These are phyloP conservation scores for Drosophila pseudoobscura DNA, from an alignment of 1,140 invertebrate species.

Conservation along the genomic window DNA sequence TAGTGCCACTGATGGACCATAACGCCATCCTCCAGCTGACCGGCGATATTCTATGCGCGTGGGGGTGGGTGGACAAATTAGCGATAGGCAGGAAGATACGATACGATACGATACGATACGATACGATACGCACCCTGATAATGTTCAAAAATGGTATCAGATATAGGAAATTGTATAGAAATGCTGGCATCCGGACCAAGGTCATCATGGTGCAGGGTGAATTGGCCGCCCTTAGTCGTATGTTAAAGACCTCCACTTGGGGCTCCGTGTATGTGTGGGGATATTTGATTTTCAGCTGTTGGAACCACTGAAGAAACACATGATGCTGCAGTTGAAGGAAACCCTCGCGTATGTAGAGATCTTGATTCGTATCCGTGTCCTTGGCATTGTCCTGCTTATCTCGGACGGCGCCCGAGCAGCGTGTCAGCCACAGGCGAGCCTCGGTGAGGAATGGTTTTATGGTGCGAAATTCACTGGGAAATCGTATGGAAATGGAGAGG, in stretches of 20 bases:
- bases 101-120: conserved; percentile 3
- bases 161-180: conserved; percentile 65
- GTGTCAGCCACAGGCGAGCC: conserved; percentile 66
- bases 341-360: conserved; percentile 67
- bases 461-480: conserved; percentile 68
- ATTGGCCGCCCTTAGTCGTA: conserved; percentile 23
- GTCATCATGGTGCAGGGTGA: conserved; percentile 43
- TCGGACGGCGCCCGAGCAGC: conserved; percentile 54
- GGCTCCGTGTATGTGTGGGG: conserved; percentile 18
- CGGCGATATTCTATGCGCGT: conserved; percentile 47
- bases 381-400: conserved; percentile 48
- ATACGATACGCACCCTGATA: conserved; percentile 46
- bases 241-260: conserved; percentile 39
- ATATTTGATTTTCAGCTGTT: background rate
- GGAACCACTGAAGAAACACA: conserved; percentile 56
- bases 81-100: too few species aligned
- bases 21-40: conserved; percentile 59
- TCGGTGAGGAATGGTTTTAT: conserved; percentile 51
- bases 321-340: conserved; percentile 68
- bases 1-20: conserved; percentile 75
- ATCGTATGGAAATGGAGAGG: conserved; percentile 56
- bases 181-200: conserved; percentile 38
- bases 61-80: background rate
- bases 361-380: conserved; percentile 39
- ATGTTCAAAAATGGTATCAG: conserved; percentile 64